Evolutionary conservation across 2,888 invertebrate species (phyloP), one percentile per base, ranked within the genome.

Genomic region (Resseliella maxima): DNA sequence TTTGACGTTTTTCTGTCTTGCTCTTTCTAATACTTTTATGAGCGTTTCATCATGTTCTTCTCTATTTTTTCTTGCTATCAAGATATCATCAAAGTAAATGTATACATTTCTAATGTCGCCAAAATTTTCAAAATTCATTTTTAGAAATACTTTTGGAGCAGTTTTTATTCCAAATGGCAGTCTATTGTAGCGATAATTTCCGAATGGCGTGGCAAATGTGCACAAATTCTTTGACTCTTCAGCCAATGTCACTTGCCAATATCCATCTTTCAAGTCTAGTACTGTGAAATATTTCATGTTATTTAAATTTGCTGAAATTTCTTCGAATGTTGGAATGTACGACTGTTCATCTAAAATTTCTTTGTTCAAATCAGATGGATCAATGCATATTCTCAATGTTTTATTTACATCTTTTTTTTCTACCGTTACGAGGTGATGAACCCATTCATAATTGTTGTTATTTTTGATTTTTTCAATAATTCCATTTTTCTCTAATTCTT

Each of bases 41-140:
- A 88, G 86, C 45, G 72, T 31, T 12, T 35, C 3, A 87, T 89
- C 88, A 87, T 89, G 89, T 86, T 89, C 87, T 46, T 87, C 59
- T 50, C 85, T 54, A 41, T 46, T 87, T 38, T 83, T 72, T 8
- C 86, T 86, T 1, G 45, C 46, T 54, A 88, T 86, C 5, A 88
- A 46, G 87, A 90, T 87, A 88, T 90, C 87, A 88, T 91, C 88
- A 87, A 89, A 59, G 15, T 59, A 59, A 59, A 59, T 59, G 3
- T 24, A 3, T 24, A 59, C 59, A 24, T 59, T 59, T 6, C 24
- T 10, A 24, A 59, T 59, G 59, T 59, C 59, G 3, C 59, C 59
- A 24, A 59, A 59, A 59, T 24, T 59, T 24, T 59, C 24, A 24
- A 59, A 59, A 24, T 59, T 59, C 59, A 59, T 59, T 59, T 24